Conservation (phyloP, 2,113 vertebrate species). For the Entelurus aequoreus region DNA sequence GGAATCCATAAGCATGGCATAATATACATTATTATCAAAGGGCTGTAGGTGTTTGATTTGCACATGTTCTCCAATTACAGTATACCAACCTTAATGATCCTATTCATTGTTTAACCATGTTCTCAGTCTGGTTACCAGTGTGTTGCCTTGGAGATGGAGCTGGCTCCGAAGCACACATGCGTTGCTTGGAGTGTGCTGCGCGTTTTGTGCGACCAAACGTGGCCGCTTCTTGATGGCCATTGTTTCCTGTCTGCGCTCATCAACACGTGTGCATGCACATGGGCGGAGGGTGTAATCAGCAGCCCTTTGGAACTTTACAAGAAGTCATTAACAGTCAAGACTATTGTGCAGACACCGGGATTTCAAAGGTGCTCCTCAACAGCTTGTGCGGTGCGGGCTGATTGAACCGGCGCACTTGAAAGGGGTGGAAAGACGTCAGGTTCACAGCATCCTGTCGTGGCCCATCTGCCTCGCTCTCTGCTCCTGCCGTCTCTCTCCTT, state of each 20-base stretch:
- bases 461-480: constrained; percentile 75
- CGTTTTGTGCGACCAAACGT: constrained; percentile 7
- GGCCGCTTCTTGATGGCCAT: constrained; percentile 12
- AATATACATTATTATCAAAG: constrained; percentile 13
- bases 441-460: constrained; percentile 73
- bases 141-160: constrained; percentile 47
- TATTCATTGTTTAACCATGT: constrained; percentile 68
- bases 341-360: constrained; percentile 74
- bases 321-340: constrained; percentile 78
- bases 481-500: constrained; percentile 65
- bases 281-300: constrained; percentile 65
- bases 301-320: constrained; percentile 75
- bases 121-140: constrained; percentile 54
- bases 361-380: constrained; percentile 80
- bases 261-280: constrained; percentile 40
- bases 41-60: constrained; percentile 22
- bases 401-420: constrained; percentile 79
- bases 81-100: constrained; percentile 53
- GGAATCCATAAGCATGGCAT: constrained; percentile 9
- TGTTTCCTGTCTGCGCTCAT: constrained; percentile 23
- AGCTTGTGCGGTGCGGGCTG: constrained; percentile 75
- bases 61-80: constrained; percentile 21
- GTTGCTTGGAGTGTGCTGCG: constrained; percentile 11
- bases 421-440: constrained; percentile 77
- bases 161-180: constrained; percentile 27